Evolutionary conservation across 30 jellyfish, hydroid and myxozoan species (phyloP), one percentile per base, ranked within the genome.

Genomic region (Chironex yamaguchii): DNA sequence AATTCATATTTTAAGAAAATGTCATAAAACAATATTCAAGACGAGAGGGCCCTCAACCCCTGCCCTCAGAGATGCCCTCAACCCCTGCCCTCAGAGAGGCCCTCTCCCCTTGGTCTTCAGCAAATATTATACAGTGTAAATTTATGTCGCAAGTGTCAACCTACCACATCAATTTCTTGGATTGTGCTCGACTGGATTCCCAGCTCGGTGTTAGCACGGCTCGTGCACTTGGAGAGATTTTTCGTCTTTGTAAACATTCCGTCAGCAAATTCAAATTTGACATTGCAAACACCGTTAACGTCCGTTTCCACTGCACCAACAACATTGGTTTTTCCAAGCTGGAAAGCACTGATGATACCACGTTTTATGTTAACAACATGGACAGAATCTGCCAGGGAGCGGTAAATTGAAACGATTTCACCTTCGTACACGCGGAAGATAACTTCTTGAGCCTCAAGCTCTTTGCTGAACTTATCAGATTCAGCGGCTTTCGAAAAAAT

Each of bases 231-330:
- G 1, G 97, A 62, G 49, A 95, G 96, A 36, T 89, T 81, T 89
- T 95, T 95, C 3, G 97, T 6, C 89, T 95, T 89, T 88, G 81
- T 49, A 36, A 85, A 50, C 89, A 64, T 80, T 13, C 93, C 96
- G 52, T 79, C 83, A 48, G 66, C 64, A 6, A 70, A 69, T 22
- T 76, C 74, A 84, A 93, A 30, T 17, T 90, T 35, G 32, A 88
- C 91, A 66, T 72, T 50, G 94, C 99, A 95, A 3, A 92, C 88
- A 31, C 99, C 99, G 79, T 95, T 95, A 35, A 95, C 99, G 76
- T 95, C 99, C 4, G 48, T 71, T 49, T 86, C 96, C 17, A 67
- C 89, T 62, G 67, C 90, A 27, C 52, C 88, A 22, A 68, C 79
- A 32, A 33, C 74, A 62, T 49, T 69, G 62, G 82, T 50, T 70